Evolutionary conservation across 1,140 invertebrate genomes (phyloP).

Genomic region (Odontomachus brunneus): DNA sequence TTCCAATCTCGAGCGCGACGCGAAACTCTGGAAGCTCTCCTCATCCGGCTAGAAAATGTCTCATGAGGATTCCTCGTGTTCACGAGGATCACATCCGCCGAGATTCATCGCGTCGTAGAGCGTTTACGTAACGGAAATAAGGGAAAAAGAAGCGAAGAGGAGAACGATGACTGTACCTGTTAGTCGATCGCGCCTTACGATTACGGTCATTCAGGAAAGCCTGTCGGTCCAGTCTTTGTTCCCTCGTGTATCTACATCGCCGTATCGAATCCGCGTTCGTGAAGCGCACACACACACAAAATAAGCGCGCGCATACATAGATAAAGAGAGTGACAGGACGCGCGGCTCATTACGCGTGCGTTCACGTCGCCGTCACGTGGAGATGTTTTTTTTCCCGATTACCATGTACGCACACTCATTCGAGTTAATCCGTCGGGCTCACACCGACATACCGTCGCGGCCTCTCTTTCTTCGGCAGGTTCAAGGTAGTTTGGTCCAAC

Average conservation of each 20-base stretch:
- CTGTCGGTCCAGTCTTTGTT: slow-evolving; percentile 22
- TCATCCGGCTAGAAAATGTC: no score
- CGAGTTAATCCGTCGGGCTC: neutral
- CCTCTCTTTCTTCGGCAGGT: neutral
- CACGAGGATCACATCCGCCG: no score
- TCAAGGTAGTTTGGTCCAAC: slow-evolving; percentile 28
- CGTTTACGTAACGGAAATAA: no score
- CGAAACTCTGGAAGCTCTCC: no score
- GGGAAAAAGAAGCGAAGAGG: no score
- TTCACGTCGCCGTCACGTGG: slow-evolving; percentile 67
- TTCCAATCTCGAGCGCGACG: no score
- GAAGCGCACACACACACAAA: no score
- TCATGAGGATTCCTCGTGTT: no score
- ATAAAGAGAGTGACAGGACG: neutral
- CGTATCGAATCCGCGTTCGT: slow-evolving; percentile 6
- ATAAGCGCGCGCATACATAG: neutral
- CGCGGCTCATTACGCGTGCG: slow-evolving; percentile 49
- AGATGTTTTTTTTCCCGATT: slow-evolving; percentile 67
- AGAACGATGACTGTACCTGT: neutral
- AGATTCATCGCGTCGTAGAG: no score
- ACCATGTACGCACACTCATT: slow-evolving; percentile 56
- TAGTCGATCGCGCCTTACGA: neutral
- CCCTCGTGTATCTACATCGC: neutral
- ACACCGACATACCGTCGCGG: no score
- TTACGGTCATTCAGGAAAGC: slow-evolving; percentile 2